A percentile compares a stretch with the other conserved stretches of the same genome.
These are phyloP conservation scores for Netelia inedita DNA, from an alignment of 2,888 invertebrate species.

Conservation along the genomic window DNA sequence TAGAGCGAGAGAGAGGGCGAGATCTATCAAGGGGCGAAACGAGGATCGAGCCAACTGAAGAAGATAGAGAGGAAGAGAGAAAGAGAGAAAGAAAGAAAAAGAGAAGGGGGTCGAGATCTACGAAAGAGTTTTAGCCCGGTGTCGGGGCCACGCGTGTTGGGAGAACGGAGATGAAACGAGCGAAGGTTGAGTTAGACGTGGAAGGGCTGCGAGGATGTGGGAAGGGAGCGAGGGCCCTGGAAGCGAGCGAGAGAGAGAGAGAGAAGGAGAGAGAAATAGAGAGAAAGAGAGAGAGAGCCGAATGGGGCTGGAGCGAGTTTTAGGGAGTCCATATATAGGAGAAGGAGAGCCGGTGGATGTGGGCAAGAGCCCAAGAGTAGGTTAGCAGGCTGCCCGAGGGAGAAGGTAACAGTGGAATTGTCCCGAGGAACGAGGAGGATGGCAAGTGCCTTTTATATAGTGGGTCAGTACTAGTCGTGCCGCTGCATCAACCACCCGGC, in stretches of 20 bases:
- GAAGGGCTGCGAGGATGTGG: constrained; percentile 24
- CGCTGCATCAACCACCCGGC: constrained; percentile 79
- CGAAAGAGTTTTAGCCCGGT: constrained; percentile 51
- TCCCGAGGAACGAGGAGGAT: constrained; percentile 80
- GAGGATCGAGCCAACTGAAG: background rate
- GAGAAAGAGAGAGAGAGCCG: constrained; percentile 60
- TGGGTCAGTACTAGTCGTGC: constrained; percentile 83
- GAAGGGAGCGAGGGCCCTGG: constrained; percentile 52
- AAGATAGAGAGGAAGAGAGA: constrained; percentile 66
- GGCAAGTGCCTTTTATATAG: constrained; percentile 84
- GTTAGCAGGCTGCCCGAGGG: constrained; percentile 82
- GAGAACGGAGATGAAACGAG: constrained; percentile 55
- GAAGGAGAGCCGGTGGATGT: constrained; percentile 63
- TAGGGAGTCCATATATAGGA: constrained; percentile 40
- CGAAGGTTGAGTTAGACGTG: constrained; percentile 34
- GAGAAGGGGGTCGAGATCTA: constrained; percentile 38
- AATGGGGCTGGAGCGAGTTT: constrained; percentile 62
- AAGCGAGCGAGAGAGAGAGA: constrained; percentile 49
- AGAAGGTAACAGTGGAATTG: constrained; percentile 78
- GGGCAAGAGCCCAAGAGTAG: constrained; percentile 77
- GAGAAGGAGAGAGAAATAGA: constrained; percentile 58
- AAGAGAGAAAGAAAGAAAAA: constrained; percentile 54
- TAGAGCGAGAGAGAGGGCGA: constrained; percentile 63
- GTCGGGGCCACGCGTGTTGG: constrained; percentile 47
- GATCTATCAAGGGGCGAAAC: background rate